phyloP scores from a whole-genome alignment of 2,113 vertebrate genomes.

The Ardeotis arabs region DNA sequence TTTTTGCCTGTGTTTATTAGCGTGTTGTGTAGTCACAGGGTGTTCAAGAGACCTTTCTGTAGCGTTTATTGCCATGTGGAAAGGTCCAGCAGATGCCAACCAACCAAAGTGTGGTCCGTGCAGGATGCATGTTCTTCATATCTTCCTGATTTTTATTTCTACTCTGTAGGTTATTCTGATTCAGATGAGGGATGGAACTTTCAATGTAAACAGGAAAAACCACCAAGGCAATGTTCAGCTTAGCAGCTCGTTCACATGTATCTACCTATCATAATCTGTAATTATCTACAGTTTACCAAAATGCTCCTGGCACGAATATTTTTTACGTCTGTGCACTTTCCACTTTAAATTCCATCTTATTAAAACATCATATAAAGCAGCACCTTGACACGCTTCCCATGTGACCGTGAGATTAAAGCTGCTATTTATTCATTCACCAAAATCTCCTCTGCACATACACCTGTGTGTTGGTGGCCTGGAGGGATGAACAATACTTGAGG shows the following conservation, averaged over 20 bases:
- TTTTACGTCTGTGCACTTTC: background rate
- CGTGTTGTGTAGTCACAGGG: background rate
- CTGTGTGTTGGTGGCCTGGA: background rate
- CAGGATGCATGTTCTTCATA: rapidly evolving
- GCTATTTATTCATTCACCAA: background rate
- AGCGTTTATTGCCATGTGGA: background rate
- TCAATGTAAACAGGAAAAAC: background rate
- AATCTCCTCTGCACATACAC: background rate
- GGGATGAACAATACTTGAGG: background rate
- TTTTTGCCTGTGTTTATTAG: background rate
- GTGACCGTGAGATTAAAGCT: background rate
- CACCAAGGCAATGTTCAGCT: background rate
- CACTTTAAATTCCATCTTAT: background rate
- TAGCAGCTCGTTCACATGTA: background rate
- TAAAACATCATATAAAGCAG: background rate
- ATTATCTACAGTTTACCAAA: background rate
- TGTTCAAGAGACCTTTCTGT: background rate
- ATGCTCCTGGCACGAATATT: background rate
- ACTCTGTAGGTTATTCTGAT: background rate
- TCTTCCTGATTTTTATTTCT: background rate
- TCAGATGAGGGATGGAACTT: background rate
- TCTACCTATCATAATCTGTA: background rate
- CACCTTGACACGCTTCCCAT: background rate
- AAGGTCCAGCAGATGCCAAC: background rate
- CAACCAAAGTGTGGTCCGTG: rapidly evolving